A percentile compares a stretch with the other conserved stretches of the same genome.
Evolutionary conservation across 2,888 invertebrate species (phyloP).

Genomic region (Agrochola macilenta): DNA sequence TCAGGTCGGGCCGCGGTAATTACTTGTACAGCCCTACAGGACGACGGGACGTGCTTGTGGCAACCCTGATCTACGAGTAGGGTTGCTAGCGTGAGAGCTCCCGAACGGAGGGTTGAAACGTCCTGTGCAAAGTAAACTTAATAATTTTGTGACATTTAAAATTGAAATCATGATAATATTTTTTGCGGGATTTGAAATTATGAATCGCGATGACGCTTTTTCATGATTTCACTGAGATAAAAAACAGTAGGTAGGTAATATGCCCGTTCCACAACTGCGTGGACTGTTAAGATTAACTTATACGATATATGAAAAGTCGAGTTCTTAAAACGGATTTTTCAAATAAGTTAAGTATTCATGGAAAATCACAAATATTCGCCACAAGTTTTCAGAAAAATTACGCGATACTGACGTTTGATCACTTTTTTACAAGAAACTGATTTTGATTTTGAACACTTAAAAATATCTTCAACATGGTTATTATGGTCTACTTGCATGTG

Average conservation of each 20-base stretch:
- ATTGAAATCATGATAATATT: constrained; percentile 30
- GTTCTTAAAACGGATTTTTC: too few relatives aligned
- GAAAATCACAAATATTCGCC: too few relatives aligned
- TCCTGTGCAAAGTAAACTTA: constrained; percentile 21
- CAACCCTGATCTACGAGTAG: constrained; percentile 60
- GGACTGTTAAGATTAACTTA: not conserved
- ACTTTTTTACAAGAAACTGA: too few relatives aligned
- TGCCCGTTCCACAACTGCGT: not conserved
- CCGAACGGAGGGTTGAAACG: constrained; percentile 28
- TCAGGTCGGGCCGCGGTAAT: constrained; percentile 63
- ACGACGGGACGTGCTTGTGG: constrained; percentile 62
- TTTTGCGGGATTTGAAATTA: not conserved
- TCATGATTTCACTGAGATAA: not conserved
- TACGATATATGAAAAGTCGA: too few relatives aligned
- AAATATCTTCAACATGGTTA: too few relatives aligned
- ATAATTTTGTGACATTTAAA: constrained; percentile 24
- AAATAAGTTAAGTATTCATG: too few relatives aligned
- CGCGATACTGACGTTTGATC: too few relatives aligned
- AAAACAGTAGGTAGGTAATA: not conserved
- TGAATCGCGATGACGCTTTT: not conserved
- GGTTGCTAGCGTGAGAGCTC: constrained; percentile 33
- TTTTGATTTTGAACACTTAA: too few relatives aligned
- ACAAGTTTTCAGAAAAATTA: too few relatives aligned
- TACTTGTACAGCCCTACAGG: constrained; percentile 66
- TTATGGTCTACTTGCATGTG: too few relatives aligned